Percentiles rank a stretch among this genome's conserved stretches.
phyloP scores from a whole-genome alignment of 2,888 invertebrate species.

The Drosophila koepferae region DNA sequence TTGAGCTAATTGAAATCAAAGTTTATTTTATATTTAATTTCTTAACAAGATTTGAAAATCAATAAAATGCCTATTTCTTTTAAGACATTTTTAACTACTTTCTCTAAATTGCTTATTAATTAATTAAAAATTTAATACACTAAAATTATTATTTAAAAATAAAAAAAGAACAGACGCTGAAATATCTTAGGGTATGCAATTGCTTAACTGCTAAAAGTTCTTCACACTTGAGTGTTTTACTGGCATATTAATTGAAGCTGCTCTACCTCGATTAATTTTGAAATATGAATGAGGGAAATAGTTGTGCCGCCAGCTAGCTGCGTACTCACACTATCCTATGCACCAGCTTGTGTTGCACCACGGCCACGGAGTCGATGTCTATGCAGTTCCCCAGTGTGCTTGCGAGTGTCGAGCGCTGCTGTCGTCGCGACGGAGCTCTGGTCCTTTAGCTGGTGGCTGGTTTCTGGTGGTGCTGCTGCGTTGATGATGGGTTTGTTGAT shows the following conservation, averaged over 20 bases:
- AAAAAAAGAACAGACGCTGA: too few species aligned
- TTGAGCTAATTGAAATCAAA: neutral
- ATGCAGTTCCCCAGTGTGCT: slow-evolving; percentile 88
- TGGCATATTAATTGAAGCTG: slow-evolving; percentile 53
- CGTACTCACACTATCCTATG: slow-evolving; percentile 84
- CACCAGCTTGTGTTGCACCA: slow-evolving; percentile 85
- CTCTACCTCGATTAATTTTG: slow-evolving; percentile 50
- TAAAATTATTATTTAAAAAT: neutral
- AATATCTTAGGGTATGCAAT: slow-evolving; percentile 37
- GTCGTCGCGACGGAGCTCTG: slow-evolving; percentile 44
- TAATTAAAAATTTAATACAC: too few species aligned
- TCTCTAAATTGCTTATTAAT: too few species aligned
- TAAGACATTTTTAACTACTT: too few species aligned
- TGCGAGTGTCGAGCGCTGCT: slow-evolving; percentile 56
- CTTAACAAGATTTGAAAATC: neutral
- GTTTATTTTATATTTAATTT: neutral
- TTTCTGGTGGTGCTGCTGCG: slow-evolving; percentile 11
- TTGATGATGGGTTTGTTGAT: slow-evolving; percentile 19
- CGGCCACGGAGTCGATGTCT: slow-evolving; percentile 87
- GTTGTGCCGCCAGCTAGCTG: slow-evolving; percentile 1
- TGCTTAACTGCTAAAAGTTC: neutral
- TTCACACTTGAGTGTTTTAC: neutral
- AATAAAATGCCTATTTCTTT: neutral
- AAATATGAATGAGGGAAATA: slow-evolving; percentile 49
- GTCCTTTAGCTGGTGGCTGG: slow-evolving; percentile 15